Percentiles rank a stretch among this genome's conserved stretches.
phyloP scores from a whole-genome alignment of 2,888 invertebrate genomes.

The Drosophila atroscutellata region DNA sequence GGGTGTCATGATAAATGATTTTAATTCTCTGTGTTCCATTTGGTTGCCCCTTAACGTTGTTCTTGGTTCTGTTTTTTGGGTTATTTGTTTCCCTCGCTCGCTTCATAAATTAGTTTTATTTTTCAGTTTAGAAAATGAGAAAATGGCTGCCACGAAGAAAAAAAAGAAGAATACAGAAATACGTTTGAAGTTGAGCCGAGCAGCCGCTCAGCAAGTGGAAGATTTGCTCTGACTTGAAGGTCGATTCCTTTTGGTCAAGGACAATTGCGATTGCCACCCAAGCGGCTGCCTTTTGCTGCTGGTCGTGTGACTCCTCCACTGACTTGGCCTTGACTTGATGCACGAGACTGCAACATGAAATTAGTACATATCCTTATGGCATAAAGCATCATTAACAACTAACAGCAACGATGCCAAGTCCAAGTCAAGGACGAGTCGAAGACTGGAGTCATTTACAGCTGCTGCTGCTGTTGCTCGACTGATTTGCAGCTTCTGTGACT shows the following conservation, averaged over 20 bases:
- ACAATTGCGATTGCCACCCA: constrained; percentile 68
- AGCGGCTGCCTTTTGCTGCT: constrained; percentile 48
- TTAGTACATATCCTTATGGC: constrained; percentile 1
- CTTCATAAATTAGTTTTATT: constrained; percentile 73
- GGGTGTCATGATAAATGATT: constrained; percentile 79
- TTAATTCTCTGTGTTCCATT: constrained; percentile 65
- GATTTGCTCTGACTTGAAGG: constrained; percentile 9
- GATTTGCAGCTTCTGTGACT: constrained; percentile 57
- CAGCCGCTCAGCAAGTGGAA: constrained; percentile 32
- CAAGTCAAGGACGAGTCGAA: constrained; percentile 40
- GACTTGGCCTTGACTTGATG: constrained; percentile 40
- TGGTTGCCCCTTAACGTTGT: constrained; percentile 35
- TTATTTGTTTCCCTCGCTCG: constrained; percentile 23
- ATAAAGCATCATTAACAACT: constrained; percentile 21
- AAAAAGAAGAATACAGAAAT: neutral
- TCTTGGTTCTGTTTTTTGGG: constrained; percentile 8
- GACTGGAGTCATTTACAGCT: constrained; percentile 69
- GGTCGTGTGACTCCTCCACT: constrained; percentile 70
- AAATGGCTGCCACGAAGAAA: constrained; percentile 52
- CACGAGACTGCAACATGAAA: constrained; percentile 4
- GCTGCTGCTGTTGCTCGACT: constrained; percentile 59
- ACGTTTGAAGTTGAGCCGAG: constrained; percentile 61
- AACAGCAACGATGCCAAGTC: neutral
- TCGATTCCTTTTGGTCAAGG: constrained; percentile 39
- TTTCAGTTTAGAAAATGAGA: constrained; percentile 37